Conservation (phyloP, 2,113 vertebrate genomes). For the Miniopterus natalensis region DNA sequence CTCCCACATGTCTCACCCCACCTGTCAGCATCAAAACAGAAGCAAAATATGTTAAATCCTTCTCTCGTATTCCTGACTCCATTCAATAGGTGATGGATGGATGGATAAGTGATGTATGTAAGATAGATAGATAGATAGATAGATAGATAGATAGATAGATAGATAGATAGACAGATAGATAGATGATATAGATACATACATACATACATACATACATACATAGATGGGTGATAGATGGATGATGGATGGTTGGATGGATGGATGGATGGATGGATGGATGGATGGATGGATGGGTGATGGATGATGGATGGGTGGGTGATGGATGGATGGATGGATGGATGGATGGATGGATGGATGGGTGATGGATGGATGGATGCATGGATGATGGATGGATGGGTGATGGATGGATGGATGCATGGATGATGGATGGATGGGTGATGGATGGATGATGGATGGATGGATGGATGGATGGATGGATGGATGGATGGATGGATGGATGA, state of each 20-base stretch:
- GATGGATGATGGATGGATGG: neutral
- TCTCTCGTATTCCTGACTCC: neutral
- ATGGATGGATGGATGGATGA: no score
- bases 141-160: neutral
- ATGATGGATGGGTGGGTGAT: no score
- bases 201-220: no score
- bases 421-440: no score
- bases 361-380: neutral
- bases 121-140: neutral
- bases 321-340: neutral
- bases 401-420: neutral
- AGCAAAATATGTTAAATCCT: neutral
- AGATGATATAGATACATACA: no score
- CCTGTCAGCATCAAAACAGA: neutral
- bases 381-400: no score
- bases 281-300: no score
- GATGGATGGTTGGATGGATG: no score
- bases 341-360: neutral
- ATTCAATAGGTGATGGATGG: neutral
- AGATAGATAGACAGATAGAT: neutral
- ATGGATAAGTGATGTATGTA: no score
- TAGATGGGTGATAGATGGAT: no score
- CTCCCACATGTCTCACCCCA: accelerated
- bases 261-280: neutral
- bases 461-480: neutral